Evolutionary conservation across 2,797 vertebrate genomes (phyloP).

Genomic region (Phalanger gymnotis): DNA sequence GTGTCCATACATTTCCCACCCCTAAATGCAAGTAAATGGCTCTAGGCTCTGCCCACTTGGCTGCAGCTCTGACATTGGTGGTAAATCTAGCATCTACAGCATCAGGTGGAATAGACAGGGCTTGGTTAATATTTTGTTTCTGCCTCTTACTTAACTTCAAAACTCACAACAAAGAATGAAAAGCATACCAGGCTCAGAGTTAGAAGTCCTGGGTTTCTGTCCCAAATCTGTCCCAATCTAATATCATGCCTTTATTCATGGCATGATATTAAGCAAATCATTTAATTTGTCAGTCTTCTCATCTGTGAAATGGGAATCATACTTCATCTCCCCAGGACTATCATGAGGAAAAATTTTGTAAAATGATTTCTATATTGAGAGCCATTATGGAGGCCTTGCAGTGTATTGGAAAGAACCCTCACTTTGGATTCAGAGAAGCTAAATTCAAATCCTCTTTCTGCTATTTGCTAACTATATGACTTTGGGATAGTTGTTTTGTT

Average conservation of each 20-base stretch:
- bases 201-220: neutral
- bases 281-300: neutral
- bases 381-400: neutral
- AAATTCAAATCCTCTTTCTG: neutral
- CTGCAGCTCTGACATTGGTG: neutral
- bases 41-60: neutral
- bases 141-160: neutral
- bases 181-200: neutral
- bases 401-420: neutral
- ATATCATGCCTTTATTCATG: neutral
- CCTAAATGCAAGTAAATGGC: neutral
- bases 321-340: neutral
- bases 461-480: too few relatives aligned
- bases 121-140: neutral
- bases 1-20: neutral
- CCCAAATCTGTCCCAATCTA: too few relatives aligned
- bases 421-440: neutral
- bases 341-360: neutral
- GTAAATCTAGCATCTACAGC: neutral
- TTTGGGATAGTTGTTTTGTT: neutral
- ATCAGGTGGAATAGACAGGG: neutral
- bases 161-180: neutral
- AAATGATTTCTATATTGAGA: neutral
- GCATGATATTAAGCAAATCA: neutral
- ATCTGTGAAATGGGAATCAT: neutral